phyloP scores from a whole-genome alignment of 2,888 invertebrate genomes.

The Spisula solida region DNA sequence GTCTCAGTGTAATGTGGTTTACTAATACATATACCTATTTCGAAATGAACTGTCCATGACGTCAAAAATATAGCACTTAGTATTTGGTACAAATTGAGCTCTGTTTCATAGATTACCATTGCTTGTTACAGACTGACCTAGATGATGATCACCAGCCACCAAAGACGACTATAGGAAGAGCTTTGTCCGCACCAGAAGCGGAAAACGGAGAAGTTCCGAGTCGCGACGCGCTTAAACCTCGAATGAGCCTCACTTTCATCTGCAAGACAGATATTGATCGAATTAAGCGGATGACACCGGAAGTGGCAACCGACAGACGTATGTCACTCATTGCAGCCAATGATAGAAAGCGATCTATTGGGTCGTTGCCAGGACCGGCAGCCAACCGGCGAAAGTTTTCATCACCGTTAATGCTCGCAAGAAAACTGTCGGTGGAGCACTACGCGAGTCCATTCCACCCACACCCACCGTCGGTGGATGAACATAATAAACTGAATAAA shows the following conservation, averaged over 20 bases:
- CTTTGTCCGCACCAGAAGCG: constrained; percentile 33
- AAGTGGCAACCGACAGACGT: constrained; percentile 52
- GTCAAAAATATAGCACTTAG: too few species aligned
- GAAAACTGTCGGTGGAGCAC: constrained; percentile 45
- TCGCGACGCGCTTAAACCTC: constrained; percentile 49
- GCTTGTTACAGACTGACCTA: neutral
- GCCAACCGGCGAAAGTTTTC: constrained; percentile 40
- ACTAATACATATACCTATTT: too few species aligned
- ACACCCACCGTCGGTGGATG: constrained; percentile 40
- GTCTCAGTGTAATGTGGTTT: too few species aligned
- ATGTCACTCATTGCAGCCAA: constrained; percentile 57
- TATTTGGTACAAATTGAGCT: too few species aligned
- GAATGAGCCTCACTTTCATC: constrained; percentile 64
- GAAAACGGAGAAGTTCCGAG: constrained; percentile 49
- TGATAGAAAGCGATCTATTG: constrained; percentile 56
- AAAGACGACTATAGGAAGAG: neutral
- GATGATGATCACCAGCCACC: neutral
- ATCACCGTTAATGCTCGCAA: constrained; percentile 42
- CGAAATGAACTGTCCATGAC: too few species aligned
- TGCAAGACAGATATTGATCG: constrained; percentile 64
- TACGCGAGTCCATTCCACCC: constrained; percentile 42
- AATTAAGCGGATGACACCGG: constrained; percentile 61
- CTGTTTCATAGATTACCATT: too few species aligned
- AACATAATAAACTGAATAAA: constrained; percentile 65
- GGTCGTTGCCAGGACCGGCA: neutral